Evolutionary conservation across 2,888 invertebrate species (phyloP), one percentile per base, ranked within the genome.

Genomic region (Oscheius sp.): DNA sequence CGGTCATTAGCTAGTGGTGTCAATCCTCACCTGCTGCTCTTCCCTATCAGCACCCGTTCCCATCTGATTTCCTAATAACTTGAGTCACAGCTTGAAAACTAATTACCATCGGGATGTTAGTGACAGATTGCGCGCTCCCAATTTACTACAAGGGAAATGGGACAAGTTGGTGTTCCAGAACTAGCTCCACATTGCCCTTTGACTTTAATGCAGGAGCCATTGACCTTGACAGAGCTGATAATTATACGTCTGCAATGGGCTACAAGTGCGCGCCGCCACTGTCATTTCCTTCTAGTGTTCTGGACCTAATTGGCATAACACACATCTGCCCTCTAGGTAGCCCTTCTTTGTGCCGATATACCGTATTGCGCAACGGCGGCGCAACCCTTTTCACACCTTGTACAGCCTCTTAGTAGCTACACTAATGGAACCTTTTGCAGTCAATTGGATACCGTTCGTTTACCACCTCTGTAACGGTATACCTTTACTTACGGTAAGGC

Each of bases 221-320:
- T 43, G 69, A 55, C 69, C 69, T 69, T 69, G 55, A 41, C 69
- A 55, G 55, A 55, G 41, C 66, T 69, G 55, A 55, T 69, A 69
- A 69, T 69, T 69, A 55, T 52, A 69, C 56, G 43, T 56, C 69
- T 41, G 25, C 43, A 27, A 29, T 9, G 55, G 52, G 69, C 56
- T 69, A 69, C 69, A 69, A 69, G 69, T 69, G 69, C 56, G 53
- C 69, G 69, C 69, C 69, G 69, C 69, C 69, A 55, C 69, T 69
- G 55, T 69, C 69, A 69, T 69, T 69, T 69, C 56, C 69, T 56
- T 55, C 69, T 69, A 55, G 53, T 56, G 55, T 56, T 27, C 55
- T 41, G 41, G 69, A 55, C 64, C 69, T 69, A 69, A 69, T 69
- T 69, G 69, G 55, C 69, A 55, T 56, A 69, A 69, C 69, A 69